phyloP scores from a whole-genome alignment of 1,140 invertebrate species.

The Anoplolepis gracilipes region DNA sequence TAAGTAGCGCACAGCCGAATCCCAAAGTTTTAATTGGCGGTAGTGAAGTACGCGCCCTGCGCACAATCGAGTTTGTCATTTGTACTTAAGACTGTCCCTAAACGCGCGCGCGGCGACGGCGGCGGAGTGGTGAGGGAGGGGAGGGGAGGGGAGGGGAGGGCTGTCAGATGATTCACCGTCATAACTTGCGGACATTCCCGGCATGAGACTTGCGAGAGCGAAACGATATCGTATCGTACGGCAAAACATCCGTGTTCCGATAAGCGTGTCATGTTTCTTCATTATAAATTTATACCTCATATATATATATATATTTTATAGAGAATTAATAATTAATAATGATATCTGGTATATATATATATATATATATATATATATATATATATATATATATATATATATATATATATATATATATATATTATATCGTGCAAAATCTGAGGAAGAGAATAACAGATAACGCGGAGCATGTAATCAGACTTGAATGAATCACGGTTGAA shows the following conservation, averaged over 20 bases:
- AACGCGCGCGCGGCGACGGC: slow-evolving; percentile 28
- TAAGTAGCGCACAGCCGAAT: slow-evolving; percentile 56
- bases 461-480: no score
- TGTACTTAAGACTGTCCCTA: slow-evolving; percentile 49
- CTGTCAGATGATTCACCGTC: slow-evolving; percentile 17
- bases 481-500: background rate
- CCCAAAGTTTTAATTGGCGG: slow-evolving; percentile 59
- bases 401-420: no score
- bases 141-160: no score
- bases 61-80: slow-evolving; percentile 57
- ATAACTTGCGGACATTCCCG: slow-evolving; percentile 13
- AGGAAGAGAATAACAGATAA: background rate
- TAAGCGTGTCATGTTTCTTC: background rate
- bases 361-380: no score
- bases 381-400: no score
- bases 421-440: no score
- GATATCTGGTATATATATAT: no score
- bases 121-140: no score
- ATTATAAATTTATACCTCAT: background rate
- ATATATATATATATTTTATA: background rate
- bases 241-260: background rate
- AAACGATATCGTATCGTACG: background rate
- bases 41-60: slow-evolving; percentile 43
- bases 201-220: background rate
- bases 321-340: no score